Evolutionary conservation across 2,888 invertebrate species (phyloP).

Genomic region (Dynastes maya): DNA sequence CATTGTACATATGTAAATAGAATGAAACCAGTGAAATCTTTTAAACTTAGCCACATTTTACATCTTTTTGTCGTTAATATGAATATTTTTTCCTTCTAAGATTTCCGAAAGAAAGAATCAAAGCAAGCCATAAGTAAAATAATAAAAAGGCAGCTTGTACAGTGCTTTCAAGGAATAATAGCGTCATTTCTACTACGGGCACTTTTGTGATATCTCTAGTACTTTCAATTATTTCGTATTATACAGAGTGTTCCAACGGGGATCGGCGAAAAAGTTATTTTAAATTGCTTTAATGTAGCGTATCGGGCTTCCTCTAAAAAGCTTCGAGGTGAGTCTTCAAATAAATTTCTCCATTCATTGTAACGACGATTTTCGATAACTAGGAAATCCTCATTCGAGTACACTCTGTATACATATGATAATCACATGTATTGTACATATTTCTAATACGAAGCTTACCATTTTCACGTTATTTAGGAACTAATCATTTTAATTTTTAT

Average conservation of each 20-base stretch:
- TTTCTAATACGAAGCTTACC: background rate
- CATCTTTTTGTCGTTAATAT: too few species aligned
- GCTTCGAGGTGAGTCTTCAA: background rate
- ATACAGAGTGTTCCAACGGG: too few species aligned
- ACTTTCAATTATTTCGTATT: too few species aligned
- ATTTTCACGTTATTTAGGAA: too few species aligned
- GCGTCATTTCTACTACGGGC: background rate
- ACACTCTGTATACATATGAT: background rate
- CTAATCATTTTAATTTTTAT: background rate
- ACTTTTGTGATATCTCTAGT: too few species aligned
- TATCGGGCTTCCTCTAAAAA: background rate
- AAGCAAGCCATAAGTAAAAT: too few species aligned
- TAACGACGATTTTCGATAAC: background rate
- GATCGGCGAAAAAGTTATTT: too few species aligned
- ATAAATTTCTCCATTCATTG: background rate
- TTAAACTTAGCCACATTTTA: too few species aligned
- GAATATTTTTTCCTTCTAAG: too few species aligned
- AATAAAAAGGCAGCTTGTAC: slow-evolving; percentile 19
- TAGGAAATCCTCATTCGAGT: background rate
- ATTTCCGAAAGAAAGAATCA: too few species aligned
- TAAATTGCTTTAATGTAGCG: background rate
- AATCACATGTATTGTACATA: background rate
- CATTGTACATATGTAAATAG: background rate
- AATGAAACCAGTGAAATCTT: too few species aligned
- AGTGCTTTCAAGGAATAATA: slow-evolving; percentile 5